Evolutionary conservation across 2,113 vertebrate genomes (phyloP), one percentile per base, ranked within the genome.

Genomic region (Cyprinodon variegatus): DNA sequence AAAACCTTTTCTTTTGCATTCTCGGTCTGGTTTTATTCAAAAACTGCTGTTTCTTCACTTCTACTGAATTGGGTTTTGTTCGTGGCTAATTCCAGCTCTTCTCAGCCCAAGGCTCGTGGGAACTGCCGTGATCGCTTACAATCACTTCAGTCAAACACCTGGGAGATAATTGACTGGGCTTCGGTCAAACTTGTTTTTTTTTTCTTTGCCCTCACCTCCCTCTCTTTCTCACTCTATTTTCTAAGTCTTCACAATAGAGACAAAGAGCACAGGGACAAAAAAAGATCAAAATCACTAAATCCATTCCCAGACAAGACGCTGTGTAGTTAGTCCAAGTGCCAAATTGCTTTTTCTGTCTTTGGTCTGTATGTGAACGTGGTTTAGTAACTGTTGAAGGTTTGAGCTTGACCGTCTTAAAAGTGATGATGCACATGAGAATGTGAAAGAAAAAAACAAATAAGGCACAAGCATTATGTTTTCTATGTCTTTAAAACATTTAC

Each of bases 11-110:
- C 88, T 88, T 87, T 81, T 83, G 88, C 91, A 87, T 90, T 92
- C 90, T 91, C 83, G 84, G 79, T 78, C 85, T 61, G 72, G 83
- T 91, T 91, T 93, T 94, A 92, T 95, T 94, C 93, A 93, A 94
- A 57, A 94, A 94, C 90, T 91, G 91, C 92, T 93, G 91, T 91
- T 93, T 92, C 92, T 94, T 94, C 93, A 92, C 90, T 95, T 94
- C 87, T 91, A 84, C 89, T 94, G 92, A 94, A 94, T 94, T 90
- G 91, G 91, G 88, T 91, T 94, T 94, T 94, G 91, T 94, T 93
- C 92, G 76, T 83, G 78, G 84, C 89, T 93, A 92, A 93, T 94
- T 95, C 92, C 83, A 84, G 80, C 90, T 82, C 84, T 80, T 86
- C 89, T 93, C 91, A 88, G 91, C 89, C 88, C 81, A 80, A 86